phyloP scores from a whole-genome alignment of 1,140 invertebrate genomes.

The Aethina tumida region DNA sequence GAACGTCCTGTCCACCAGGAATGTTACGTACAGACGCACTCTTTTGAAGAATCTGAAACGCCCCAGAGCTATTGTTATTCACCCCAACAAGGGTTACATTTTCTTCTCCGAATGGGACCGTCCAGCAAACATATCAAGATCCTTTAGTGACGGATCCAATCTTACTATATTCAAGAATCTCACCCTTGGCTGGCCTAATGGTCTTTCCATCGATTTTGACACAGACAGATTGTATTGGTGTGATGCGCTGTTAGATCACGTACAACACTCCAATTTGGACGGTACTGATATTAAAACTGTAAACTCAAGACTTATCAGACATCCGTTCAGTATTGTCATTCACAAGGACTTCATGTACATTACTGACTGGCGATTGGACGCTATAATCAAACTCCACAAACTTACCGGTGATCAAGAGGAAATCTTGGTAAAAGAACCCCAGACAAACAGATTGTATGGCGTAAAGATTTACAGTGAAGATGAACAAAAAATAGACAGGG shows the following conservation, averaged over 20 bases:
- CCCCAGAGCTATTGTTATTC: conserved; percentile 90
- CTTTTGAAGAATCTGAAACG: conserved; percentile 81
- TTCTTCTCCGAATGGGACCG: conserved; percentile 96
- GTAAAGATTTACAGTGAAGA: conserved; percentile 79
- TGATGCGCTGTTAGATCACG: conserved; percentile 88
- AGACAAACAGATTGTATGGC: conserved; percentile 83
- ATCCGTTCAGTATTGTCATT: conserved; percentile 93
- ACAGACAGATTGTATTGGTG: conserved; percentile 89
- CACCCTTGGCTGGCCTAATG: conserved; percentile 93
- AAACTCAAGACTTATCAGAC: conserved; percentile 76
- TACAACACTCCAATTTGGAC: conserved; percentile 91
- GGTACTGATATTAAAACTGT: conserved; percentile 88
- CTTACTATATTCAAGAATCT: conserved; percentile 84
- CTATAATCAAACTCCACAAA: conserved; percentile 87
- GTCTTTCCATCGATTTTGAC: conserved; percentile 83
- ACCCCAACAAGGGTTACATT: conserved; percentile 87
- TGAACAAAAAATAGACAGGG: conserved; percentile 60
- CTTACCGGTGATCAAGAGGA: conserved; percentile 76
- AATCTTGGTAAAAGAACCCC: conserved; percentile 76
- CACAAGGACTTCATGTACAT: conserved; percentile 93
- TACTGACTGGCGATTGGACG: conserved; percentile 93
- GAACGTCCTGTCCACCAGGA: conserved; percentile 82
- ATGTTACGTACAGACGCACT: conserved; percentile 74
- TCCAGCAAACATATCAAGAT: conserved; percentile 89
- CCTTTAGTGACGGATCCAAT: conserved; percentile 78